Conservation (phyloP, 2,888 invertebrate genomes). For the Leptopilina drosophilae region DNA sequence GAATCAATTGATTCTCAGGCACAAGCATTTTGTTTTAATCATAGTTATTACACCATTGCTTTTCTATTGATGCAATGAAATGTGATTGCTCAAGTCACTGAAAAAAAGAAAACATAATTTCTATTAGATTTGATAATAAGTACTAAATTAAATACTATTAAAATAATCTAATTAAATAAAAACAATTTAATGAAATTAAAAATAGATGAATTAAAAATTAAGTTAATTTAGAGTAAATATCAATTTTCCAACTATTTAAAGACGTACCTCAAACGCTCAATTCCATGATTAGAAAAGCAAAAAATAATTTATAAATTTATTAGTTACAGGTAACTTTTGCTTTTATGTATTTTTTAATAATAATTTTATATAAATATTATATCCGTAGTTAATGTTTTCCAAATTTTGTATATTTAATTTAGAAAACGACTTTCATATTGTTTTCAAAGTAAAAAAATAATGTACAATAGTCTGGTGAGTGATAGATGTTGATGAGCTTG, state of each 20-base stretch:
- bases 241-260: neutral
- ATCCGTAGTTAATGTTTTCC: conserved; percentile 36
- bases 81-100: conserved; percentile 47
- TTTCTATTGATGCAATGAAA: conserved; percentile 22
- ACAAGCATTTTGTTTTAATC: conserved; percentile 51
- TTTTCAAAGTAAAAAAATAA: conserved; percentile 26
- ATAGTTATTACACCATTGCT: conserved; percentile 2
- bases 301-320: conserved; percentile 62
- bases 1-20: conserved; percentile 55
- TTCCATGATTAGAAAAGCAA: conserved; percentile 63
- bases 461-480: neutral
- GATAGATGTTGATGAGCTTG: neutral
- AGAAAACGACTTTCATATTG: neutral
- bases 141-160: neutral
- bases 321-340: conserved; percentile 53
- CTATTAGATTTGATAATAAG: neutral
- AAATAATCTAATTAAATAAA: neutral
- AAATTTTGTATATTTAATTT: conserved; percentile 6
- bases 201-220: too few relatives aligned
- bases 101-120: conserved; percentile 42
- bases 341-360: too few relatives aligned
- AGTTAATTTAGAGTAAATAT: too few relatives aligned
- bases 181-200: too few relatives aligned
- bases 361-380: too few relatives aligned
- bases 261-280: conserved; percentile 60